Percentiles rank a stretch among this genome's conserved stretches.
phyloP scores from a whole-genome alignment of 2,113 vertebrate species.

The Mastomys natalensis region DNA sequence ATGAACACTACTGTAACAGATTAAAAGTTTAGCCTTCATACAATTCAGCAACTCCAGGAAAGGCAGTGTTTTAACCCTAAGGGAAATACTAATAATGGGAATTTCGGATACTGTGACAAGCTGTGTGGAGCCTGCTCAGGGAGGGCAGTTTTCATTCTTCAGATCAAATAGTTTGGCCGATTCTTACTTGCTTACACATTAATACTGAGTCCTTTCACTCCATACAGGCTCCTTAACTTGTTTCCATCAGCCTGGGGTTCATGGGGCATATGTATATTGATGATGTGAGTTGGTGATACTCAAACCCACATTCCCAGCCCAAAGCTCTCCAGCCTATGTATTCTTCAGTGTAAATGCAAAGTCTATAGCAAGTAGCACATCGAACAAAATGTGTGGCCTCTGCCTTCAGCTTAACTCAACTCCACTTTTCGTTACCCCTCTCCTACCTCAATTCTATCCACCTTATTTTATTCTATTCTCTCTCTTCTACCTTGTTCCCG shows the following conservation, averaged over 20 bases:
- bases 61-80: slow-evolving; percentile 7
- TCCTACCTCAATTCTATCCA: neutral
- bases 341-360: neutral
- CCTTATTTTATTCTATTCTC: neutral
- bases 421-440: neutral
- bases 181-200: neutral
- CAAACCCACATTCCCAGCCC: neutral
- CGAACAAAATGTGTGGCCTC: neutral
- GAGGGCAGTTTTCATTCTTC: slow-evolving; percentile 22
- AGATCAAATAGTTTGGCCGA: neutral
- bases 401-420: neutral
- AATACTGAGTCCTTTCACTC: neutral
- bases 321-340: neutral
- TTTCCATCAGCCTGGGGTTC: neutral
- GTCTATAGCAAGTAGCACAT: neutral
- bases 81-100: neutral
- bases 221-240: neutral
- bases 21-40: neutral
- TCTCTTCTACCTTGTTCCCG: neutral
- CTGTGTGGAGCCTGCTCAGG: neutral
- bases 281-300: neutral
- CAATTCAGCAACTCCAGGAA: neutral
- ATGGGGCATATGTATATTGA: neutral
- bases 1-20: neutral
- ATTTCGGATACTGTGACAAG: neutral